Evolutionary conservation across 64 coral and sea anemone species (phyloP), one percentile per base, ranked within the genome.

Genomic region (Platygyra sinensis): DNA sequence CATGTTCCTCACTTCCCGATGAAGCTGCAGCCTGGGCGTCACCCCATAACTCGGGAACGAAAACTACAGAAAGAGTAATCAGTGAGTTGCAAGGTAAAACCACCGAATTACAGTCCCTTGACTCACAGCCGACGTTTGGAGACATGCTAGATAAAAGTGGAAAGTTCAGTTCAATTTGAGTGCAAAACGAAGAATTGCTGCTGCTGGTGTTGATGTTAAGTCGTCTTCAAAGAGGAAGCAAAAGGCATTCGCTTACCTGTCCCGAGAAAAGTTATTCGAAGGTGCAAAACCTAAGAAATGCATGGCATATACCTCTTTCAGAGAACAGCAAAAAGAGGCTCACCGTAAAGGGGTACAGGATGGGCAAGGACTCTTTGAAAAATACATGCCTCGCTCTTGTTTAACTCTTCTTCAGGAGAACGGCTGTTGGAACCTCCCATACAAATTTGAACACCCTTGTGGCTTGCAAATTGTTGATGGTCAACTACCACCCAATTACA

Each of bases 21-120:
- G 36, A 86, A 28, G 90, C 59, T 72, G 17, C 8, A 15, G 36
- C 52, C 3, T 87, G 84, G 83, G 83, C 83, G 62, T 91, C 80
- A 52, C 89, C 72, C 18, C 83, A 91, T 22, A 85, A 62, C 60
- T 91, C 80, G 15, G 72, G 89, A 13, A 91, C 81, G 0, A 86
- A 91, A 54, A 62, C 36, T 19, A 91, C 91, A 1, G 84, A 87
- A 16, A 60, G 91, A n/a, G 67, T 84, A 24, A 84, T 84, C 17
- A 91, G 89, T 20, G 89, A 91, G 55, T 63, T 86, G 60, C 89
- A 86, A 77, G 80, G 89, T 7, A 91, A 91, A 50, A 91, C 89
- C 6, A 91, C 61, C 22, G 89, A 91, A 13, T 52, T 86, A 14
- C 89, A 91, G 73, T 86, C 80, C 2, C 69, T 86, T 60, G 78